A percentile compares a stretch with the other conserved stretches of the same genome.
Conservation (phyloP, 1,140 invertebrate genomes). For the Aporrectodea caliginosa region DNA sequence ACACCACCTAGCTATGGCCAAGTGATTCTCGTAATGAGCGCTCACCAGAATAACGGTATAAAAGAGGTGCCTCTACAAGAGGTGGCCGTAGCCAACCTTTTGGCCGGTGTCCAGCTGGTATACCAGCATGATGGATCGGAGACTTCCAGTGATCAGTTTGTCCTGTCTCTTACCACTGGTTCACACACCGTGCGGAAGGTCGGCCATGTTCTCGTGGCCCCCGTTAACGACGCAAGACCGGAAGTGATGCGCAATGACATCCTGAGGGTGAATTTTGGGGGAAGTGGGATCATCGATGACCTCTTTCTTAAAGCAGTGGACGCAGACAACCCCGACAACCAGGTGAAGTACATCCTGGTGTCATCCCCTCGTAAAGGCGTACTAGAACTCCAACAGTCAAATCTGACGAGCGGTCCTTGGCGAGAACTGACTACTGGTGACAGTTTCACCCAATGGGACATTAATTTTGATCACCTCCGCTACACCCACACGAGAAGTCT, state of each 20-base stretch:
- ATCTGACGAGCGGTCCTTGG: constrained; percentile 57
- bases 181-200: constrained; percentile 51
- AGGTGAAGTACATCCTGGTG: constrained; percentile 48
- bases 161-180: constrained; percentile 43
- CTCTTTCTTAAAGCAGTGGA: constrained; percentile 51
- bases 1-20: constrained; percentile 51
- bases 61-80: constrained; percentile 54
- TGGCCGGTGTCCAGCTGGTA: constrained; percentile 45
- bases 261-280: constrained; percentile 50
- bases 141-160: constrained; percentile 53
- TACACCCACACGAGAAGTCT: constrained; percentile 72
- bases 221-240: constrained; percentile 56
- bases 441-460: constrained; percentile 77
- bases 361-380: constrained; percentile 45
- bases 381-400: constrained; percentile 58
- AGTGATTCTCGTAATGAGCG: constrained; percentile 44
- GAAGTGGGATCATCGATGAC: constrained; percentile 47
- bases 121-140: constrained; percentile 57
- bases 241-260: constrained; percentile 53
- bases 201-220: constrained; percentile 50
- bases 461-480: constrained; percentile 75
- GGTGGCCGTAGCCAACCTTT: constrained; percentile 60
- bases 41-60: constrained; percentile 36
- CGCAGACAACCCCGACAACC: constrained; percentile 50
- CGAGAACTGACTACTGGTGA: constrained; percentile 49